Percentiles rank a stretch among this genome's conserved stretches.
Conservation (phyloP, 2,888 invertebrate genomes). For the Sipha maydis region DNA sequence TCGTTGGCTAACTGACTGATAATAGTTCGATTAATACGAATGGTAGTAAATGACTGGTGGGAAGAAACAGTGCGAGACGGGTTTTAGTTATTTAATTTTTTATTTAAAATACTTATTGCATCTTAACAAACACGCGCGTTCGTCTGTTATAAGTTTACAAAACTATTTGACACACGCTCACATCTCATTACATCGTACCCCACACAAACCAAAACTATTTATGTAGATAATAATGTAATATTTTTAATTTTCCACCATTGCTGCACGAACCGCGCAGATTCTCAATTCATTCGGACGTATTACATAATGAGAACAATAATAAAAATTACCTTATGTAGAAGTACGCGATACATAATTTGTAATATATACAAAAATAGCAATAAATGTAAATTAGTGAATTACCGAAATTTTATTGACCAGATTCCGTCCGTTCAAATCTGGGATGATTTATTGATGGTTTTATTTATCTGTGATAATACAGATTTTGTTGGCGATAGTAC, state of each 20-base stretch:
- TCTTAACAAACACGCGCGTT: not conserved
- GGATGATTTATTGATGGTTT: not conserved
- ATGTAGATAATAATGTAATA: not conserved
- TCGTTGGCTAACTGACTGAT: constrained; percentile 29
- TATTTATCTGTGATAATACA: not conserved
- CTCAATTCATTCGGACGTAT: not conserved
- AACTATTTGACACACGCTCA: constrained; percentile 25
- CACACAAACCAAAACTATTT: constrained; percentile 31
- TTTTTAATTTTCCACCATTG: constrained; percentile 11
- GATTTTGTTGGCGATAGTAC: not conserved
- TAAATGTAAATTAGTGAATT: not conserved
- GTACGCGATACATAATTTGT: too few relatives aligned
- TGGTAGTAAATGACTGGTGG: constrained; percentile 42
- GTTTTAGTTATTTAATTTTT: not conserved
- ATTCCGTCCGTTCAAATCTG: not conserved
- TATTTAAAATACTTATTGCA: constrained; percentile 25
- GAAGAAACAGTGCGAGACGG: constrained; percentile 18
- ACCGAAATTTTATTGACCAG: not conserved
- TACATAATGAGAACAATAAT: not conserved
- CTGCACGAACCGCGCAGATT: not conserved
- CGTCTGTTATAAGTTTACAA: constrained; percentile 2
- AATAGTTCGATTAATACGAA: constrained; percentile 18
- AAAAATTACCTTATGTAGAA: not conserved
- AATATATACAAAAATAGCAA: not conserved
- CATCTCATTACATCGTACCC: constrained; percentile 8